phyloP scores from a whole-genome alignment of 1,140 invertebrate species.

The Triops cancriformis region DNA sequence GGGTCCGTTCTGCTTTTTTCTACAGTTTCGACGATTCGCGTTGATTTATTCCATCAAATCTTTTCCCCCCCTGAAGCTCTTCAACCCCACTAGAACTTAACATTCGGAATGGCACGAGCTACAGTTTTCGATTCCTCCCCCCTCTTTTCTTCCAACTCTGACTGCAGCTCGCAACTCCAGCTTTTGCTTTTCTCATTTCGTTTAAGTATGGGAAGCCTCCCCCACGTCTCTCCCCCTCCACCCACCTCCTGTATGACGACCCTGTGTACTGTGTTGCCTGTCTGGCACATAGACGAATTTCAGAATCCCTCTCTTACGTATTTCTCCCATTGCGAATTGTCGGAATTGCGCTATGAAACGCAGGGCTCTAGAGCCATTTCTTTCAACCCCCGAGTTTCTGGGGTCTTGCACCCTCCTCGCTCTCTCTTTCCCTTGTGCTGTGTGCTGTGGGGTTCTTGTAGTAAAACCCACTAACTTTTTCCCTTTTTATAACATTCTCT shows the following conservation, averaged over 20 bases:
- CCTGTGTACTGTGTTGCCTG: background rate
- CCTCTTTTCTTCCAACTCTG: background rate
- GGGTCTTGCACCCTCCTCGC: background rate
- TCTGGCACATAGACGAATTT: conserved; percentile 10
- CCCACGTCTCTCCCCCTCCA: no score
- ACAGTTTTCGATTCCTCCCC: background rate
- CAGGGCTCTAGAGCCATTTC: conserved; percentile 12
- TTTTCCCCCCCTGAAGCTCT: background rate
- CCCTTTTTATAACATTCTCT: conserved; percentile 4
- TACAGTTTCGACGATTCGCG: conserved; percentile 5
- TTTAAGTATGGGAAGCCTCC: background rate
- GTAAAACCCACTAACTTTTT: conserved; percentile 6
- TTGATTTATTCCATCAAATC: conserved; percentile 14
- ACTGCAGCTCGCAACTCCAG: background rate
- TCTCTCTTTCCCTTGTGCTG: background rate
- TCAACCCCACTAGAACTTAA: conserved; percentile 5
- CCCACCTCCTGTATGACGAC: background rate
- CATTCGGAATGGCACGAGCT: conserved; percentile 4
- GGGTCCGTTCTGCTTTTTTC: conserved; percentile 9
- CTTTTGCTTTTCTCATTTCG: conserved; percentile 11
- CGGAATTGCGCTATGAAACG: conserved; percentile 12
- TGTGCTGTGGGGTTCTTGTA: background rate
- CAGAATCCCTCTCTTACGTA: conserved; percentile 13
- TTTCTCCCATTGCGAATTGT: conserved; percentile 13
- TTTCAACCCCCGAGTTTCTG: background rate